These are phyloP conservation scores for Paratilapia polleni DNA, from an alignment of 2,113 vertebrate genomes.

Conservation along the genomic window DNA sequence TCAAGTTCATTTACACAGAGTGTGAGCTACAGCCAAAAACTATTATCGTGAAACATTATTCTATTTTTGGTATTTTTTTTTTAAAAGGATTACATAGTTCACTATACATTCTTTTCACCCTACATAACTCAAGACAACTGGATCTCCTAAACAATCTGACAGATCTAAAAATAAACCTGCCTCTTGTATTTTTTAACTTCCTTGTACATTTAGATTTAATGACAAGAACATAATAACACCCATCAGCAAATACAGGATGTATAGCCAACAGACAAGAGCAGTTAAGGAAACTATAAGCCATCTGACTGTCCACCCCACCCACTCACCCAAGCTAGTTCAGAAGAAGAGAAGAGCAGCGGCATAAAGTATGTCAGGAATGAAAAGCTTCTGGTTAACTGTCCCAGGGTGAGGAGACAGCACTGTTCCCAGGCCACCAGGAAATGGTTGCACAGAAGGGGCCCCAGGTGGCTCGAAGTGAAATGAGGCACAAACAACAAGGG, in stretches of 20 bases:
- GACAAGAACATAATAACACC: background rate
- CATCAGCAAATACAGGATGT: background rate
- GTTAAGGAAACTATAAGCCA: background rate
- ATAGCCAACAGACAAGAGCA: background rate
- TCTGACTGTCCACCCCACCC: background rate
- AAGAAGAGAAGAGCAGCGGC: constrained; percentile 19
- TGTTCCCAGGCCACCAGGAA: constrained; percentile 68
- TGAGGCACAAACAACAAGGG: constrained; percentile 32
- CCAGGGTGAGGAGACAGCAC: constrained; percentile 53
- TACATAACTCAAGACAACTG: background rate
- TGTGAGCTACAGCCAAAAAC: background rate
- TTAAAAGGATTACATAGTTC: background rate
- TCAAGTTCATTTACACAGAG: background rate
- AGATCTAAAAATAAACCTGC: constrained; percentile 4
- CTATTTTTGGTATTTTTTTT: background rate
- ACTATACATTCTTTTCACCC: background rate
- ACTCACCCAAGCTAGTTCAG: background rate
- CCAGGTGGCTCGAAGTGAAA: constrained; percentile 50
- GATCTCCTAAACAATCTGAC: background rate
- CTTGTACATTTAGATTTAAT: background rate
- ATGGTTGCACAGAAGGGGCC: constrained; percentile 42
- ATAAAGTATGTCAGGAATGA: constrained; percentile 60
- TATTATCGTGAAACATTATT: background rate
- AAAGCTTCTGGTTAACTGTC: constrained; percentile 49
- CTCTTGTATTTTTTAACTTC: background rate